Conservation (phyloP, 2,797 vertebrate genomes). For the Valencia hispanica region DNA sequence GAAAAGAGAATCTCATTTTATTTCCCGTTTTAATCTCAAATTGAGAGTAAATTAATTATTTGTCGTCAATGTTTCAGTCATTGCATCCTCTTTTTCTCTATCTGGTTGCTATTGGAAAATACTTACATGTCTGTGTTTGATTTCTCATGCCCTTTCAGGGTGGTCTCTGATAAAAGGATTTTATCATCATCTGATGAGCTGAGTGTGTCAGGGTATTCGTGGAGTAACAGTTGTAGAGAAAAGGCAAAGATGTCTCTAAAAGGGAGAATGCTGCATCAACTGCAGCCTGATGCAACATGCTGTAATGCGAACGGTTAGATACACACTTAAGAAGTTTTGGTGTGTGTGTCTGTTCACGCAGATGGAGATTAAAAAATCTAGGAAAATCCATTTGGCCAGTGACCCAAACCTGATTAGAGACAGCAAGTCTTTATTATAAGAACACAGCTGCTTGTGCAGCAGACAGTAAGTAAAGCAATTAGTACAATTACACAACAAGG, state of each 20-base stretch:
- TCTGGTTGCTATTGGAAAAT: constrained; percentile 20
- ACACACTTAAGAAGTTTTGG: constrained; percentile 28
- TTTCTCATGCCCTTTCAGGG: not conserved
- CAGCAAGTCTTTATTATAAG: constrained; percentile 29
- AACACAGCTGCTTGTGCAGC: constrained; percentile 23
- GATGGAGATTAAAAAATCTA: constrained; percentile 41
- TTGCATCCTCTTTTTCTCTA: constrained; percentile 11
- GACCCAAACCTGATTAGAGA: constrained; percentile 47
- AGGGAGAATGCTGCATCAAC: constrained; percentile 44
- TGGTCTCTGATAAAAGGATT: constrained; percentile 26
- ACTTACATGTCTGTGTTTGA: not conserved
- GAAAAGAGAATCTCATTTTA: not conserved
- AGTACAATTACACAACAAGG: constrained; percentile 55
- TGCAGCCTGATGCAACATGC: constrained; percentile 64
- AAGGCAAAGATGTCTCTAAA: constrained; percentile 37
- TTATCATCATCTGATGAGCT: constrained; percentile 24
- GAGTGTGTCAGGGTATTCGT: constrained; percentile 14
- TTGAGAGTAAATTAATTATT: not conserved
- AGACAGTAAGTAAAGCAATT: constrained; percentile 62
- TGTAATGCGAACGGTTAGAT: constrained; percentile 58
- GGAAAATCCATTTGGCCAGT: constrained; percentile 49
- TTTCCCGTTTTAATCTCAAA: not conserved
- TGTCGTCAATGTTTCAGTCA: not conserved
- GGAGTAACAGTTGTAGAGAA: not conserved
- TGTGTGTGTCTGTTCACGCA: constrained; percentile 35